Evolutionary conservation across 1,140 invertebrate genomes (phyloP).

Genomic region (Bradysia coprophila): DNA sequence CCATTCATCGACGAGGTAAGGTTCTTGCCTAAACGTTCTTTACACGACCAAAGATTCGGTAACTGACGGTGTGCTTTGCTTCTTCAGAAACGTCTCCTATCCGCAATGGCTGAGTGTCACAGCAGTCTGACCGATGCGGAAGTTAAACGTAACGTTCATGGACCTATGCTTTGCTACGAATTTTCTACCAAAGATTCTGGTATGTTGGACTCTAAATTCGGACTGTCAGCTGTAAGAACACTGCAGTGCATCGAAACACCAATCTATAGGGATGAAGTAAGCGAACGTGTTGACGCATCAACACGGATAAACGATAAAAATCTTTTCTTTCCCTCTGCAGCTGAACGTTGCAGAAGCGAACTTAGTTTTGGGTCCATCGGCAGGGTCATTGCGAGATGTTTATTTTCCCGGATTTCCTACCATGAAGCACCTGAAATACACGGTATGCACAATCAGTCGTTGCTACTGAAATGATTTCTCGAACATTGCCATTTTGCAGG

Average conservation of each 20-base stretch:
- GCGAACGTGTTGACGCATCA: too few relatives aligned
- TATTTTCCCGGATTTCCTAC: conserved; percentile 85
- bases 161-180: conserved; percentile 66
- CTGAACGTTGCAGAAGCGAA: conserved; percentile 36
- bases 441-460: conserved; percentile 26
- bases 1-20: conserved; percentile 87
- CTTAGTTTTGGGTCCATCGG: conserved; percentile 54
- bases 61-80: too few relatives aligned
- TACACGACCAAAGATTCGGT: too few relatives aligned
- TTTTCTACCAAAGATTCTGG: conserved; percentile 39
- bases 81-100: conserved; percentile 39
- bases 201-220: conserved; percentile 11
- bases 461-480: neutral
- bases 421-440: conserved; percentile 63
- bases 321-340: conserved; percentile 16
- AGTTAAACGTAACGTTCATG: conserved; percentile 55
- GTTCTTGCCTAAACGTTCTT: too few relatives aligned
- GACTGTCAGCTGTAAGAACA: too few relatives aligned
- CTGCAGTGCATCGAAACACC: conserved; percentile 18
- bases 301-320: too few relatives aligned
- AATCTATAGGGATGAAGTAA: conserved; percentile 21
- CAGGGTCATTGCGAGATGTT: conserved; percentile 44
- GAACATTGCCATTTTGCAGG: neutral
- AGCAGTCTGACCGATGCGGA: conserved; percentile 51
- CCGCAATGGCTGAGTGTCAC: conserved; percentile 59